Evolutionary conservation across 2,113 vertebrate genomes (phyloP).

Genomic region (Myrmecobius fasciatus): DNA sequence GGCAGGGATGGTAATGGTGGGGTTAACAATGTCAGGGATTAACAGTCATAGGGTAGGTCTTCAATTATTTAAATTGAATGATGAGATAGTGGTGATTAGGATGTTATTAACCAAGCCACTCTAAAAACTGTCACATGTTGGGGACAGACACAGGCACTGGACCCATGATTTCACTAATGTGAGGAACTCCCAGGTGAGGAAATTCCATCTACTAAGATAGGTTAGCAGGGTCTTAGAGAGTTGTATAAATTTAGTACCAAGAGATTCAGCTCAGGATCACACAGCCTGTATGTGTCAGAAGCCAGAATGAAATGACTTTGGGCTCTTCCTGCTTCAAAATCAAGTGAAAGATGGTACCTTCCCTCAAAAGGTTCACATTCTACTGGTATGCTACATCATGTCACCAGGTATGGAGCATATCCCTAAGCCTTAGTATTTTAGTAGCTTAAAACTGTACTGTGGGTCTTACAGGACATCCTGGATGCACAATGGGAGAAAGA

Average conservation of each 20-base stretch:
- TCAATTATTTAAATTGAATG: not conserved
- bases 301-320: not conserved
- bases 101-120: not conserved
- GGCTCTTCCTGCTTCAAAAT: not conserved
- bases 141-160: not conserved
- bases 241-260: not conserved
- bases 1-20: too few relatives aligned
- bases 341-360: not conserved
- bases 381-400: not conserved
- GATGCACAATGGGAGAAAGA: not conserved
- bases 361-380: not conserved
- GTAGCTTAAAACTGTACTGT: too few relatives aligned
- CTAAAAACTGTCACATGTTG: not conserved
- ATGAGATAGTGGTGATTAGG: not conserved
- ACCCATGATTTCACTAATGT: not conserved
- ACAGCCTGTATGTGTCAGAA: not conserved
- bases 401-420: not conserved
- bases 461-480: not conserved
- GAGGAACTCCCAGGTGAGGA: not conserved
- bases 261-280: not conserved
- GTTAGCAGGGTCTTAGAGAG: not conserved
- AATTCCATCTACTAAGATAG: not conserved
- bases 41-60: not conserved
- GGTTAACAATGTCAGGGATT: not conserved
- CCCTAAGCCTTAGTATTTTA: not conserved